Conservation (phyloP, 2,113 vertebrate species). For the Lepus timidus region DNA sequence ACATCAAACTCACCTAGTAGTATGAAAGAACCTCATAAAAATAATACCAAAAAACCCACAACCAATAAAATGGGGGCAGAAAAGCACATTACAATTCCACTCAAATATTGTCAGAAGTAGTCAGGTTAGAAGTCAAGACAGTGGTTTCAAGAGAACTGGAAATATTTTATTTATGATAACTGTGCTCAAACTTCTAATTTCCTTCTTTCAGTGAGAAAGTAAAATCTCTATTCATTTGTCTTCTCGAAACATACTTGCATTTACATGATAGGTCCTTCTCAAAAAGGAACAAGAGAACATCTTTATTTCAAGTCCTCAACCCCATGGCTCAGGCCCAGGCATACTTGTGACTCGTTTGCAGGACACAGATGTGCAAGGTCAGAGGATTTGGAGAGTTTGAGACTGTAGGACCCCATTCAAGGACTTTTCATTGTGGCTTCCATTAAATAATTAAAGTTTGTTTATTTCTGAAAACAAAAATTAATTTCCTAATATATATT, state of each 20-base stretch:
- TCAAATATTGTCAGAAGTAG: background rate
- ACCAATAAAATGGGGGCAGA: background rate
- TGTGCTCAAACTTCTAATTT: background rate
- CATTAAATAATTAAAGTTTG: background rate
- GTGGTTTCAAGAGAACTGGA: background rate
- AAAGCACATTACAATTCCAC: background rate
- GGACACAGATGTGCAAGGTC: too few relatives aligned
- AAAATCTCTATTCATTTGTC: background rate
- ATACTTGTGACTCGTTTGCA: background rate
- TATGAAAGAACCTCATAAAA: background rate
- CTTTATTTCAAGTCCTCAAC: background rate
- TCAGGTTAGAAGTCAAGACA: background rate
- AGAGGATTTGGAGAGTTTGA: background rate
- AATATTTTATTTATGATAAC: background rate
- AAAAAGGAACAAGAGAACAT: background rate
- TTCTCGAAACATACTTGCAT: background rate
- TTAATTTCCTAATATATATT: background rate
- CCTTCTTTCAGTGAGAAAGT: background rate
- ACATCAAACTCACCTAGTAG: background rate
- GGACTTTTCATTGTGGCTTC: background rate
- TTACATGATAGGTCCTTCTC: background rate
- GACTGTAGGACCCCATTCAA: background rate
- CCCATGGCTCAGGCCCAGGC: background rate
- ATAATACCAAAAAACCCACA: background rate
- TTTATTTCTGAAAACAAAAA: constrained; percentile 35